Conservation (phyloP, 1,140 invertebrate species). For the Brachionus koreanus region DNA sequence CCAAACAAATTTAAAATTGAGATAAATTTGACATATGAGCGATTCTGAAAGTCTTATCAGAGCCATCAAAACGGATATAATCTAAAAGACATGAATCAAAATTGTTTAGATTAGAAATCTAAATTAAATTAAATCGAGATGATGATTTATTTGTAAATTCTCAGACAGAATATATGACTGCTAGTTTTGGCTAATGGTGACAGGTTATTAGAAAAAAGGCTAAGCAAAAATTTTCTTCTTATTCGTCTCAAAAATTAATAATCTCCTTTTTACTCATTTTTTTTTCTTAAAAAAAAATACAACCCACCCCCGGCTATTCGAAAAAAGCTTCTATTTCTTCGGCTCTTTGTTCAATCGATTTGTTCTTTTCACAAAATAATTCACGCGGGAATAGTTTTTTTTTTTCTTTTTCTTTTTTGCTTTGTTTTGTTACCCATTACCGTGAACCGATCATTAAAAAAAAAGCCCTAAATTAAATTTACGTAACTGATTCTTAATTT, state of each 20-base stretch:
- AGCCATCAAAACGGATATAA: neutral
- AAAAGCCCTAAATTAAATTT: constrained; percentile 8
- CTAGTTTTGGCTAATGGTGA: neutral
- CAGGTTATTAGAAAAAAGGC: neutral
- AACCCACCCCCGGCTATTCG: neutral
- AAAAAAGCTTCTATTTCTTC: neutral
- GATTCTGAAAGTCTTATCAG: neutral
- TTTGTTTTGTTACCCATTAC: neutral
- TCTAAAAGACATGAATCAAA: constrained; percentile 21
- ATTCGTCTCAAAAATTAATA: neutral
- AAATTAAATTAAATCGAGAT: neutral
- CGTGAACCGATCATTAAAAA: neutral
- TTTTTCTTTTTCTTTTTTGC: neutral
- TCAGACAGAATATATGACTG: neutral
- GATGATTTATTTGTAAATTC: neutral
- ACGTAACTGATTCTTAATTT: neutral
- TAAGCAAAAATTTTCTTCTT: neutral
- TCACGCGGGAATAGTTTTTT: neutral
- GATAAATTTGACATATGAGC: neutral
- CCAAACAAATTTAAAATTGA: neutral
- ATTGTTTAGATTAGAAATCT: constrained; percentile 13
- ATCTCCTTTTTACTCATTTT: neutral
- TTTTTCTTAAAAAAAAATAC: neutral
- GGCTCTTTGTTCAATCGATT: neutral
- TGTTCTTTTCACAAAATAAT: constrained; percentile 3